Conservation (phyloP, 2,113 vertebrate genomes). For the Saguinus imperator region DNA sequence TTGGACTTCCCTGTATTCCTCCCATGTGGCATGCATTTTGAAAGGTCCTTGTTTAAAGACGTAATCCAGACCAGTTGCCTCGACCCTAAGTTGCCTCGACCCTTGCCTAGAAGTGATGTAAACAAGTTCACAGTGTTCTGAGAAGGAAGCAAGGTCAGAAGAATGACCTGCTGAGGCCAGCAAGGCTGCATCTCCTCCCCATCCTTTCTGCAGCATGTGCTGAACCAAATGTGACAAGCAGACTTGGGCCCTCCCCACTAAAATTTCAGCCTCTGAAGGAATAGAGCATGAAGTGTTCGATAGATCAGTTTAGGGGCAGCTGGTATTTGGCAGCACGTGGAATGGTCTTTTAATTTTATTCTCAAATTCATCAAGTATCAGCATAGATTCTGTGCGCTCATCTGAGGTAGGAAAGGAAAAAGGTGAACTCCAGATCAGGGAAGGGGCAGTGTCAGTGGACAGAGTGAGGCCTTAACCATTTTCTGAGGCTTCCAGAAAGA, state of each 20-base stretch:
- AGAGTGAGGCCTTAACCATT: too few relatives aligned
- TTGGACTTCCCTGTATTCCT: background rate
- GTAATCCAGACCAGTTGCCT: background rate
- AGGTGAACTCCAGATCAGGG: rapidly evolving
- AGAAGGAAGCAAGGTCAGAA: background rate
- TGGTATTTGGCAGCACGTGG: rapidly evolving
- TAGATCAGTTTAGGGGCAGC: rapidly evolving
- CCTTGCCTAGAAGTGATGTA: background rate
- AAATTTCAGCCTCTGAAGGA: background rate
- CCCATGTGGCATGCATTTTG: background rate
- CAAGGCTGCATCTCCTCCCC: too few relatives aligned
- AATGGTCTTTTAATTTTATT: background rate
- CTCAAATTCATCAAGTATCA: background rate
- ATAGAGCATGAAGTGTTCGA: rapidly evolving
- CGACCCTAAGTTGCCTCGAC: background rate
- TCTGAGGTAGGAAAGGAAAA: rapidly evolving
- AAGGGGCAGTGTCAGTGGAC: background rate
- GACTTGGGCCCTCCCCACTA: background rate
- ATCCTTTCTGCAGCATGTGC: rapidly evolving
- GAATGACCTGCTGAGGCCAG: too few relatives aligned
- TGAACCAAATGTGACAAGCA: background rate
- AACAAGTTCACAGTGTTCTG: constrained; percentile 38
- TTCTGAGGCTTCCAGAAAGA: background rate
- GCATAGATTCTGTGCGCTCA: background rate
- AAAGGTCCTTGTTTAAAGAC: background rate